Evolutionary conservation across 1,140 invertebrate species (phyloP).

Genomic region (Diorhabda carinulata): DNA sequence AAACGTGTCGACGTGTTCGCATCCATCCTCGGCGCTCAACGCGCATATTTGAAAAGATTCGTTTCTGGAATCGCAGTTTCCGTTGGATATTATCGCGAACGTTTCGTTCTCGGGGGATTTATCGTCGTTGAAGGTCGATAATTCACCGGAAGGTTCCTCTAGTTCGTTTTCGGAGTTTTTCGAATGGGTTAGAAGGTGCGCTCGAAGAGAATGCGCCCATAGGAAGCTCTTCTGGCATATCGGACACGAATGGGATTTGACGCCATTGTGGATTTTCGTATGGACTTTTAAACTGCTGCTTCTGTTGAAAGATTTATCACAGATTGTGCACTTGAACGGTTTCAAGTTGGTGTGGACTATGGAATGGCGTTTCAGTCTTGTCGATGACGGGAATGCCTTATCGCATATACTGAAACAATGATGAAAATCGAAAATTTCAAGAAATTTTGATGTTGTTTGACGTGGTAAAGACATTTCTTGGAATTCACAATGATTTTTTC

Average conservation of each 20-base stretch:
- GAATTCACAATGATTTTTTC: no score
- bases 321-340: slow-evolving; percentile 48
- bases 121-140: neutral
- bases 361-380: slow-evolving; percentile 70
- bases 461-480: no score
- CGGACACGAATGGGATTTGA: slow-evolving; percentile 64
- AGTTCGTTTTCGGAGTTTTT: neutral
- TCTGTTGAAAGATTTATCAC: slow-evolving; percentile 45
- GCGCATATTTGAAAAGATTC: slow-evolving; percentile 10
- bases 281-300: slow-evolving; percentile 52
- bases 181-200: slow-evolving; percentile 50
- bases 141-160: neutral
- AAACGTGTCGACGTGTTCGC: neutral
- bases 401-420: slow-evolving; percentile 49
- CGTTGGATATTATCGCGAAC: slow-evolving; percentile 4
- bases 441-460: neutral
- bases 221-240: slow-evolving; percentile 63
- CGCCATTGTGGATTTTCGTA: slow-evolving; percentile 57
- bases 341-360: slow-evolving; percentile 71
- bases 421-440: neutral
- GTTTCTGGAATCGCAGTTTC: neutral
- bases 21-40: neutral
- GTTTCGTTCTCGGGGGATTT: slow-evolving; percentile 3
- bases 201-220: slow-evolving; percentile 59
- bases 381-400: slow-evolving; percentile 62